Base-by-base conservation (phyloP, 2,797 vertebrate genomes). In the Phoeniculus purpureus region DNA sequence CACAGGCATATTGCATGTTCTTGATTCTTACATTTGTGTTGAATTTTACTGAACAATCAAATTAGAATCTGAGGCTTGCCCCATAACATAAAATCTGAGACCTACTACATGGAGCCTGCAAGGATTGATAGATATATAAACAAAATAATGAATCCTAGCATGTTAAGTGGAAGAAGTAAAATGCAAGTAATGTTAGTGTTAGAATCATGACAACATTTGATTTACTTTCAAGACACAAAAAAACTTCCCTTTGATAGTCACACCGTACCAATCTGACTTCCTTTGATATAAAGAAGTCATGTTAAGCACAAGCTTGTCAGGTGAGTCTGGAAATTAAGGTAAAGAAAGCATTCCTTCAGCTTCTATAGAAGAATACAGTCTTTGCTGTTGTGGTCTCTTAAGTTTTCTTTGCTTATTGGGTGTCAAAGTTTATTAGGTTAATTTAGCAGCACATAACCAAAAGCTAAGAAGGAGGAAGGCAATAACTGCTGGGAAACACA, bases 191-290 rank as follows among this genome's bases (percentile, higher is more conserved):
- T 9, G 15, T 16, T 56, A 23, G 11, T 68, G 2, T 16, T 51
- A 32, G 25, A 56, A 48, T 37, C 5, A 31, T 61, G 4, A 5
- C 31, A 26, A 37, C 4, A 27, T 65, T 65, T 14, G 6, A 15
- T 31, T n/a, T 22, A 1, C 71, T 68, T 78, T 54, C 54, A 51
- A 68, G 37, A 74, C n/a, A n/a, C n/a, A 12, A 5, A 25, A 37
- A 74, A 10, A 5, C 22, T 32, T 10, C 21, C 8, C 10, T 20
- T 47, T 7, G 10, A 15, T 5, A 68, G 4, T 45, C 26, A 40
- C 0, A 0, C 13, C 15, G 15, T 23, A 9, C 5, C 5, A 22
- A 7, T 55, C 47, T 45, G 62, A 45, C 2, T 55, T 52, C 5
- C 31, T 62, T 26, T 15, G 17, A 81, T 45, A 12, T 17, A 58